Conservation (phyloP, 2,888 invertebrate genomes). For the Spisula subtruncata region DNA sequence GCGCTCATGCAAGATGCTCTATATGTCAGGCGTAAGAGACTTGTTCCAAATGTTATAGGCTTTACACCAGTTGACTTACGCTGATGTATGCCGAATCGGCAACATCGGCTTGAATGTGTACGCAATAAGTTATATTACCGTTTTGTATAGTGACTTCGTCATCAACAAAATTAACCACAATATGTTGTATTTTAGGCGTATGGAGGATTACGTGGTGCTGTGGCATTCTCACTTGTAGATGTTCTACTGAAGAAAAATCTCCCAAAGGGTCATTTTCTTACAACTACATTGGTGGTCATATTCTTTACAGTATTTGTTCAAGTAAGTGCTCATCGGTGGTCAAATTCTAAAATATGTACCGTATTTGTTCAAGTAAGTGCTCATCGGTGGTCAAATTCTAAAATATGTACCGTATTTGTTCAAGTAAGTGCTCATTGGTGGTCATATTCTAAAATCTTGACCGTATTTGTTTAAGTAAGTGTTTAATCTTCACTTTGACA, state of each 20-base stretch:
- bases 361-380: conserved; percentile 95
- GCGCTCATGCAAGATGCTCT: too few relatives aligned
- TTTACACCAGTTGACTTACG: too few relatives aligned
- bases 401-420: conserved; percentile 98
- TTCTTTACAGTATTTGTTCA: conserved; percentile 99
- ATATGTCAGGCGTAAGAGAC: too few relatives aligned
- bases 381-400: conserved; percentile 98
- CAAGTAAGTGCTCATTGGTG: conserved; percentile 93
- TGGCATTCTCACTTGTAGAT: conserved; percentile 89
- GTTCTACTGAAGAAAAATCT: conserved; percentile 85
- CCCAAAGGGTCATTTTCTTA: conserved; percentile 90
- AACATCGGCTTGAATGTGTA: too few relatives aligned
- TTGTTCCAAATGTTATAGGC: too few relatives aligned
- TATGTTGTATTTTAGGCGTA: conserved; percentile 86
- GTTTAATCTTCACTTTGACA: too few relatives aligned
- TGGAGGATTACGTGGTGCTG: conserved; percentile 89
- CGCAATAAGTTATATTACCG: too few relatives aligned
- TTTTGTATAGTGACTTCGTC: too few relatives aligned
- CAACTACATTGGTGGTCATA: conserved; percentile 98
- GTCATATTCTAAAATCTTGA: conserved; percentile 99
- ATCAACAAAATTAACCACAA: too few relatives aligned
- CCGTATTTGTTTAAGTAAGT: conserved; percentile 96
- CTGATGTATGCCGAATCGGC: too few relatives aligned
- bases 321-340: conserved; percentile 93
- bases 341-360: conserved; percentile 98